Conservation (phyloP, 1,140 invertebrate genomes). For the Pachypsylla venusta region DNA sequence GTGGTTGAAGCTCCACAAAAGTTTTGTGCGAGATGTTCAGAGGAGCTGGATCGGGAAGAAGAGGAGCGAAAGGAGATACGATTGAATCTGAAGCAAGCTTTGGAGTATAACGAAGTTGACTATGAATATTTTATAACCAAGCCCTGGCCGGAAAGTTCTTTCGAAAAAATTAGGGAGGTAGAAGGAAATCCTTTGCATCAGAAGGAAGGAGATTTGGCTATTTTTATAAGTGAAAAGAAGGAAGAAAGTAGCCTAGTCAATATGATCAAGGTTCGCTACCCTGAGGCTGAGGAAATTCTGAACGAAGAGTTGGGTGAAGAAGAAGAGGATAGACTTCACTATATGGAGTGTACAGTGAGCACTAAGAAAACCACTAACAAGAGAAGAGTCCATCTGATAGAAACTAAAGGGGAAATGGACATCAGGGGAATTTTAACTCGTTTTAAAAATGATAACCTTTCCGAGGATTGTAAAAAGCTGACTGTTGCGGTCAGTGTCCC, state of each 20-base stretch:
- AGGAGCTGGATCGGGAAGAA: background rate
- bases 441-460: background rate
- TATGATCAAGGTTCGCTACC: too few relatives aligned
- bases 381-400: background rate
- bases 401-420: background rate
- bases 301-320: background rate
- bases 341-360: background rate
- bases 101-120: background rate
- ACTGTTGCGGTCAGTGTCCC: background rate
- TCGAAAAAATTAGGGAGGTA: background rate
- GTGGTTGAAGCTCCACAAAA: too few relatives aligned
- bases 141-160: background rate
- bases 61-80: background rate
- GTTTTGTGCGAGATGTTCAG: background rate
- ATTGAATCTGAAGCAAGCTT: background rate
- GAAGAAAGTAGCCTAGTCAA: too few relatives aligned
- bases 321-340: background rate
- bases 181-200: background rate
- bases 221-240: background rate
- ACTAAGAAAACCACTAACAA: too few relatives aligned
- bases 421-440: background rate
- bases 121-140: background rate
- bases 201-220: background rate
- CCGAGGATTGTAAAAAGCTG: background rate
- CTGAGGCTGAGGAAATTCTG: background rate